Evolutionary conservation across 2,113 vertebrate genomes (phyloP).

Genomic region (Hiodon alosoides): DNA sequence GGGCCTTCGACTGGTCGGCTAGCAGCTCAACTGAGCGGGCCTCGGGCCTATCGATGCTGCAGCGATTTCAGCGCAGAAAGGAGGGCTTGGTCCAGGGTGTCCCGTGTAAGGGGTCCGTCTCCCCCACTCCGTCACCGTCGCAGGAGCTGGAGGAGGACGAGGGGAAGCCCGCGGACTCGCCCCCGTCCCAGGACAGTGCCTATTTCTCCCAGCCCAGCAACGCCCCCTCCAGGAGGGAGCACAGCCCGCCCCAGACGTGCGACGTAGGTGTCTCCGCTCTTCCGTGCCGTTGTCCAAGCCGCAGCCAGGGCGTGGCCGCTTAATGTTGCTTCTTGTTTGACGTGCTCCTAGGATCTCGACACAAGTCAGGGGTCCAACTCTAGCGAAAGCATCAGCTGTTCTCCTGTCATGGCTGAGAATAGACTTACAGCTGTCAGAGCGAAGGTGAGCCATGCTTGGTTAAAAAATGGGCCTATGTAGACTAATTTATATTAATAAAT

Average conservation of each 20-base stretch:
- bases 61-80: conserved; percentile 58
- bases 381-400: conserved; percentile 17
- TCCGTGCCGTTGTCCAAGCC: no score
- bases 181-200: conserved; percentile 51
- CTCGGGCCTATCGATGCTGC: conserved; percentile 43
- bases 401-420: conserved; percentile 13
- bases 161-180: conserved; percentile 35
- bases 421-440: conserved; percentile 25
- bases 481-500: no score
- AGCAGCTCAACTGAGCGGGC: conserved; percentile 34
- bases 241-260: conserved; percentile 1
- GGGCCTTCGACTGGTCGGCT: conserved; percentile 64
- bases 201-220: conserved; percentile 59
- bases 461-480: no score
- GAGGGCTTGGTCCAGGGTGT: conserved; percentile 28
- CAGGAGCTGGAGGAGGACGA: conserved; percentile 1
- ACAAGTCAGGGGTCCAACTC: conserved; percentile 21
- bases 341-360: conserved; percentile 33
- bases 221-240: conserved; percentile 21
- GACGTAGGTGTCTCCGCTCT: background rate
- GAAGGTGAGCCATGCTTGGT: conserved; percentile 43
- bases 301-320: no score
- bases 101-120: background rate
- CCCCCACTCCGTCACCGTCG: conserved; percentile 5
- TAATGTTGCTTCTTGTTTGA: background rate